These are phyloP conservation scores for Lithophane semibrunnea DNA, from an alignment of 2,888 invertebrate genomes.

Conservation along the genomic window DNA sequence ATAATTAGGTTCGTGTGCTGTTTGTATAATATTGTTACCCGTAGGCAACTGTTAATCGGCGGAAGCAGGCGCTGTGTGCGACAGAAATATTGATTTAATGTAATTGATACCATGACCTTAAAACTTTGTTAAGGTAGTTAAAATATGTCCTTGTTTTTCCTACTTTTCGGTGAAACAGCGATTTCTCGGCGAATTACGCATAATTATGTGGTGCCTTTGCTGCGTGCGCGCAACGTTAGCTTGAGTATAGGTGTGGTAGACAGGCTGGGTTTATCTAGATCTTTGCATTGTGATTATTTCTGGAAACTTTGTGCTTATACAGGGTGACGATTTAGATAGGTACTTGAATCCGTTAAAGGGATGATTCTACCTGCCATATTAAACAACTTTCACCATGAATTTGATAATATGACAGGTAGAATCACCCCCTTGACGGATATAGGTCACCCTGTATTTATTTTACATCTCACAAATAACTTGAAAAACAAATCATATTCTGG, in stretches of 20 bases:
- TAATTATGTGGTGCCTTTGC: too few species aligned
- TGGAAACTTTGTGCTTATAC: not conserved
- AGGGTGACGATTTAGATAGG: too few species aligned
- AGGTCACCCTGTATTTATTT: not conserved
- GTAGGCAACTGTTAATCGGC: constrained; percentile 37
- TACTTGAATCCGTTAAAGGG: too few species aligned
- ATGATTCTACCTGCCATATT: too few species aligned
- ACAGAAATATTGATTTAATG: constrained; percentile 15
- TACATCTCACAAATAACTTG: not conserved
- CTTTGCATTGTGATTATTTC: not conserved
- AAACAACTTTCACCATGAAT: too few species aligned
- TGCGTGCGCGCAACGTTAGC: not conserved
- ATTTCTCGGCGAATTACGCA: not conserved
- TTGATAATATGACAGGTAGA: too few species aligned
- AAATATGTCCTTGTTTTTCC: not conserved
- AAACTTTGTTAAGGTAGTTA: not conserved
- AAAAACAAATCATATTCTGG: not conserved
- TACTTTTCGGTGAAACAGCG: not conserved
- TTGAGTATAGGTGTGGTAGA: not conserved
- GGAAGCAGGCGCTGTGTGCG: constrained; percentile 24
- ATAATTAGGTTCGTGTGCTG: constrained; percentile 27
- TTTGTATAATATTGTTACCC: constrained; percentile 31
- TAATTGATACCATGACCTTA: constrained; percentile 21
- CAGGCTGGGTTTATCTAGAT: not conserved
- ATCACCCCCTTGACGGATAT: too few species aligned